Evolutionary conservation across 2,888 invertebrate genomes (phyloP).

Genomic region (Eulithis prunata): DNA sequence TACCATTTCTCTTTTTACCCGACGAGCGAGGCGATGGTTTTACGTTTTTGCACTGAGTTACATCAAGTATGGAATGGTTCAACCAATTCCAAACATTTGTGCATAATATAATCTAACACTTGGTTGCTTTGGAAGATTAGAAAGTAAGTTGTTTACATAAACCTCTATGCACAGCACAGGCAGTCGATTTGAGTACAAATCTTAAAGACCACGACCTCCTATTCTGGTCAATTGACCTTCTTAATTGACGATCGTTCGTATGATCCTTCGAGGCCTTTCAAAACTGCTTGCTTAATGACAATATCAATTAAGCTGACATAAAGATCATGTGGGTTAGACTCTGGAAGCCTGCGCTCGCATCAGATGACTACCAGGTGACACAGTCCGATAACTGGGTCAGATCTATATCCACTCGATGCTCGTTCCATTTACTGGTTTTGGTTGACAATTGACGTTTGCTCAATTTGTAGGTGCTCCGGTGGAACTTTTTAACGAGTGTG

Average conservation of each 20-base stretch:
- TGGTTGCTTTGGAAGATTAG: too few species aligned
- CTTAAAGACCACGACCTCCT: neutral
- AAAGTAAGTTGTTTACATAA: too few species aligned
- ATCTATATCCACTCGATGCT: slow-evolving; percentile 31
- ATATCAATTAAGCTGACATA: neutral
- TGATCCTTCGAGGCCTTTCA: neutral
- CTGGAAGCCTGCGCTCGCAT: slow-evolving; percentile 19
- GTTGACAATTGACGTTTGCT: slow-evolving; percentile 28
- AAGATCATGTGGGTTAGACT: slow-evolving; percentile 4
- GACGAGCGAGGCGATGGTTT: too few species aligned
- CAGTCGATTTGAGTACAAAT: neutral
- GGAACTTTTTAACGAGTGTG: slow-evolving; percentile 6
- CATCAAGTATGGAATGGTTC: too few species aligned
- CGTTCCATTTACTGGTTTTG: slow-evolving; percentile 26
- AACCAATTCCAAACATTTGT: too few species aligned
- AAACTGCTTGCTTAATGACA: neutral
- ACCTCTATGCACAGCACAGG: too few species aligned
- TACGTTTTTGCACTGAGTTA: too few species aligned
- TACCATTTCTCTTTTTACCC: too few species aligned
- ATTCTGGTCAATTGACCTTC: neutral
- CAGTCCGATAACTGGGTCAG: slow-evolving; percentile 27
- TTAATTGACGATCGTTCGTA: slow-evolving; percentile 1
- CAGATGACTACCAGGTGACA: slow-evolving; percentile 11
- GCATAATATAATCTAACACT: too few species aligned
- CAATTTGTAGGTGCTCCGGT: slow-evolving; percentile 23